phyloP scores from a whole-genome alignment of 35 echinoderm and acorn worm species.

The Chiridota heheva region DNA sequence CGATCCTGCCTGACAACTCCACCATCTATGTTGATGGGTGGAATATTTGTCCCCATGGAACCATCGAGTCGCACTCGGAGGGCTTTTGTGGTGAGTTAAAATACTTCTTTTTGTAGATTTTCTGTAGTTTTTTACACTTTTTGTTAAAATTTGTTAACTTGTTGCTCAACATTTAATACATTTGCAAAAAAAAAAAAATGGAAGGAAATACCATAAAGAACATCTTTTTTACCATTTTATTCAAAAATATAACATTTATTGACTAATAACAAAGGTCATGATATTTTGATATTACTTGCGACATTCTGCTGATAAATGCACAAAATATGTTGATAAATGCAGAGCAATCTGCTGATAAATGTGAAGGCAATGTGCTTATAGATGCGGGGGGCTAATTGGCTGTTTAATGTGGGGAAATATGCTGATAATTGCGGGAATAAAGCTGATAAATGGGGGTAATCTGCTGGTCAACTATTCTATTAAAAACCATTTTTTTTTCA shows the following conservation, averaged over 20 bases:
- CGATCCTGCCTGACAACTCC: slow-evolving; percentile 14
- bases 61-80: slow-evolving; percentile 16
- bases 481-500: not conserved
- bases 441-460: not conserved
- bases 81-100: slow-evolving; percentile 9
- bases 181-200: too few relatives aligned
- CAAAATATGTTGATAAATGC: too few relatives aligned
- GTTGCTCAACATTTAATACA: too few relatives aligned
- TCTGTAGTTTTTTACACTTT: not conserved
- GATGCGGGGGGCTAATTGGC: too few relatives aligned
- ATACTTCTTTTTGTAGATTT: not conserved
- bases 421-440: not conserved
- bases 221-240: not conserved
- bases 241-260: not conserved
- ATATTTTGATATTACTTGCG: too few relatives aligned
- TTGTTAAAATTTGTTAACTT: not conserved
- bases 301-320: too few relatives aligned
- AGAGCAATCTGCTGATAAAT: too few relatives aligned
- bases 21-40: slow-evolving; percentile 38
- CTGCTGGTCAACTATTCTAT: not conserved
- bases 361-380: too few relatives aligned
- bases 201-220: too few relatives aligned
- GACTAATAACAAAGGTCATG: not conserved
- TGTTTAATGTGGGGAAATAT: too few relatives aligned
- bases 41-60: slow-evolving; percentile 32